Evolutionary conservation across 2,797 vertebrate species (phyloP), one percentile per base, ranked within the genome.

Genomic region (Epinephelus awoara): DNA sequence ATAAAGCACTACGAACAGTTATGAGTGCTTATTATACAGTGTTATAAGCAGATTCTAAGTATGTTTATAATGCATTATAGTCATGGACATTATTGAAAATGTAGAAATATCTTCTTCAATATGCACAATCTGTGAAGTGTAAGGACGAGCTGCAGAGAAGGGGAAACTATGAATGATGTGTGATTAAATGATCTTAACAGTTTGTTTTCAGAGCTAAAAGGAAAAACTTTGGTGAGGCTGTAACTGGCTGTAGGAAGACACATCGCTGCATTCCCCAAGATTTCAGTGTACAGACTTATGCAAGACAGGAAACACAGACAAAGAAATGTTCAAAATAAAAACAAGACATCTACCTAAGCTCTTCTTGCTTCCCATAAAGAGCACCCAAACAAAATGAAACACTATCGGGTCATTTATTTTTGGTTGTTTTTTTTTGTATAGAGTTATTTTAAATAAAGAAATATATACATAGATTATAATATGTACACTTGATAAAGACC

Each of bases 371-470:
- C 77, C 47, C 19, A 17, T 23, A 61, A 77, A 82, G 61, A 87
- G 69, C 73, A 85, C 59, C 46, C 17, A 67, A 80, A 73, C 67
- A 80, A 72, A 80, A 50, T 42, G 66, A 7, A 80, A 85, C 81
- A 75, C 58, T 64, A 74, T 75, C 59, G 78, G 70, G 61, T 82
- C 5, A 12, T 82, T 77, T 80, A 3, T 79, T 87, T 90, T 77
- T 83, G 38, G 19, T 63, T 71, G 42, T 21, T 64, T 73, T 84
- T 80, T 83, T n/a, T n/a, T 77, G 46, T 44, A 75, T 75, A 12
- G 23, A 85, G 83, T 89, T 89, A 90, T 92, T 93, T 95, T 95
- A 95, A 95, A 95, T 96, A 95, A 91, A 92, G 92, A 93, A 94
- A 92, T 95, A 95, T 95, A 90, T 94, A 96, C 94, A 93, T 57